Base-by-base conservation (phyloP, 2,113 vertebrate genomes). In the Labeo catla region DNA sequence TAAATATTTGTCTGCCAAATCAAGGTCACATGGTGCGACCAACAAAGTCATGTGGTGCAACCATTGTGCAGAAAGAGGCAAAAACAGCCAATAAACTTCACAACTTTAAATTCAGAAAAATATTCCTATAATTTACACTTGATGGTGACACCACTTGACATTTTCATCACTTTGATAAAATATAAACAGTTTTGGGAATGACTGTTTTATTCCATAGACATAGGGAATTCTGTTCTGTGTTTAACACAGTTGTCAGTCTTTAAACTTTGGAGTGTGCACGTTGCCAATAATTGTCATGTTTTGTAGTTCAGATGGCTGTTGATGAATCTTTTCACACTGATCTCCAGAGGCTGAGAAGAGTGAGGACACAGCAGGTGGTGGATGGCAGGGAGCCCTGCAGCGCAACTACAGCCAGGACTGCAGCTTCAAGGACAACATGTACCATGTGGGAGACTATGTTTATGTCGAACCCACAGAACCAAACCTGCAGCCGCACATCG, bases 351-450 rank as follows among this genome's bases (percentile, higher is more conserved):
- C 98, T 90, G 98, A 99, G 93, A 99, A 98, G 92, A 97, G 96
- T 86, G 98, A 99, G 87, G 98, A 98, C 82, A 93, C 96, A 13
- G 95, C 95, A 3, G 96, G 96, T 50, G 95, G 95, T 77, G 88
- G 95, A 23, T 97, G 97, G 92, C 95, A 97, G 85, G 96, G 96
- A 1, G 95, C 91, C 84, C 94, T 97, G 74, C 97, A 98, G 86
- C 95, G 98, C 23, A 99, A 97, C 7, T 99, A 99, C 90, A 99
- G 98, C 89, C 98, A 99, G 91, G 98, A 98, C 91, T 99, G 98
- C 95, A 98, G 98, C 94, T 99, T 99, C 93, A 98, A 98, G 91
- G 97, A 99, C 91, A 98, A 96, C 89, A 98, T 97, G 97, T 99
- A 99, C 91, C 97, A 98, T 0, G 98, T 99, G 81, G 98, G 98